Conservation (phyloP, 2,797 vertebrate species). For the Sciaenops ocellatus region DNA sequence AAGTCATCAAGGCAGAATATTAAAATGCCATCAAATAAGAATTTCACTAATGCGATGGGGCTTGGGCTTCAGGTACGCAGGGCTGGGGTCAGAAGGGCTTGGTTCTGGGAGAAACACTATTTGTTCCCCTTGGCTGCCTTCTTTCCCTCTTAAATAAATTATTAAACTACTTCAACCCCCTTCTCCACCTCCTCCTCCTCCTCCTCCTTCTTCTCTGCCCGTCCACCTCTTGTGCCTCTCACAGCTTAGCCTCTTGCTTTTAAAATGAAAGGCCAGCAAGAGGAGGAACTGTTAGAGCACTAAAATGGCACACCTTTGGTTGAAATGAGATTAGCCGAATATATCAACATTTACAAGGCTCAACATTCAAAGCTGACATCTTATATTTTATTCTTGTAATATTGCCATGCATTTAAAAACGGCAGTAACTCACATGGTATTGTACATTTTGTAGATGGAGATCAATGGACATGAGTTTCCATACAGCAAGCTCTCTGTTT, state of each 20-base stretch:
- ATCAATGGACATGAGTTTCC: slow-evolving; percentile 53
- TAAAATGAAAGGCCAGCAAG: slow-evolving; percentile 83
- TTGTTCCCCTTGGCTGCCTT: slow-evolving; percentile 99
- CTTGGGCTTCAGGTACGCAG: slow-evolving; percentile 95
- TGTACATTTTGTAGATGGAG: slow-evolving; percentile 47
- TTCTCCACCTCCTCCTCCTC: slow-evolving; percentile 78
- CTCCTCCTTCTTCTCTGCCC: slow-evolving; percentile 80
- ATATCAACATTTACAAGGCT: slow-evolving; percentile 47
- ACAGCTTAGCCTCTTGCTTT: slow-evolving; percentile 89
- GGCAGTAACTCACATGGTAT: neutral
- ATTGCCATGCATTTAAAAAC: slow-evolving; percentile 22
- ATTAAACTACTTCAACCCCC: slow-evolving; percentile 89
- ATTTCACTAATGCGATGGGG: slow-evolving; percentile 99
- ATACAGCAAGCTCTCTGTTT: slow-evolving; percentile 55
- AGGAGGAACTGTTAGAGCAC: slow-evolving; percentile 65
- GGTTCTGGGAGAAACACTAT: slow-evolving; percentile 99
- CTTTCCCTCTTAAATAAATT: slow-evolving; percentile 91
- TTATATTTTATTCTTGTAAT: neutral
- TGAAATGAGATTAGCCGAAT: slow-evolving; percentile 53
- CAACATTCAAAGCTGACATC: neutral
- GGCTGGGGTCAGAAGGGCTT: slow-evolving; percentile 91
- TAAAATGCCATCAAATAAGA: slow-evolving; percentile 99
- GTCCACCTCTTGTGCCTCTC: slow-evolving; percentile 91
- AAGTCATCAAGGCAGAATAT: slow-evolving; percentile 99
- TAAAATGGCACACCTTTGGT: slow-evolving; percentile 63